A percentile compares a stretch with the other conserved stretches of the same genome.
Evolutionary conservation across 2,113 vertebrate species (phyloP).

Genomic region (Chaetodon trifascialis): DNA sequence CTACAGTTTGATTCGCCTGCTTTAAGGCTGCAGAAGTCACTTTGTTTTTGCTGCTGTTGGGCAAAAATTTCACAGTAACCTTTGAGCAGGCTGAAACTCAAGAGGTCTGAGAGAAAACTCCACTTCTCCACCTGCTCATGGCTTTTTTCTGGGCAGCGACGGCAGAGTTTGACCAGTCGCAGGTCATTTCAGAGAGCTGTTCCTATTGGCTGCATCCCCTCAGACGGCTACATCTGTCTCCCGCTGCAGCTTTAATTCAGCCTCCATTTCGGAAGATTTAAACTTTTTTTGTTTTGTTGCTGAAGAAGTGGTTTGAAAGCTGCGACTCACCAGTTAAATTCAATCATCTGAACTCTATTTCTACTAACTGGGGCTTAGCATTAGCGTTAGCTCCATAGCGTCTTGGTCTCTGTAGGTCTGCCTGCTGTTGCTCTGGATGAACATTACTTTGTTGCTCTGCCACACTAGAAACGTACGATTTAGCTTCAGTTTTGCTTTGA

Average conservation of each 20-base stretch:
- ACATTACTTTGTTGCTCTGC: not conserved
- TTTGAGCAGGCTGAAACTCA: too few relatives aligned
- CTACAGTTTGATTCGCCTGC: not conserved
- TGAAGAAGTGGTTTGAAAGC: not conserved
- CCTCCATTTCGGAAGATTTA: not conserved
- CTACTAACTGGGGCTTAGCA: not conserved
- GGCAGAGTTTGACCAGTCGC: too few relatives aligned
- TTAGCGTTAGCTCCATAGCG: not conserved
- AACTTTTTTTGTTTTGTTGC: not conserved
- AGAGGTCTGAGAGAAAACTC: too few relatives aligned
- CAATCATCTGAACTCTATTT: not conserved
- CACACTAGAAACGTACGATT: slow-evolving; percentile 12
- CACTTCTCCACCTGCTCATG: too few relatives aligned
- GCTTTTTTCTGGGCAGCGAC: too few relatives aligned
- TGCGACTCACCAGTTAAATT: not conserved
- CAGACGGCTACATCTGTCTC: too few relatives aligned
- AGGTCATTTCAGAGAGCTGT: too few relatives aligned
- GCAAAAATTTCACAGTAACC: too few relatives aligned
- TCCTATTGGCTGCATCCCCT: too few relatives aligned
- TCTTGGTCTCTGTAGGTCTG: not conserved
- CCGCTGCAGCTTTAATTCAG: too few relatives aligned
- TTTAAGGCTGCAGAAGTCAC: not conserved
- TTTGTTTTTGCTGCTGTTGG: too few relatives aligned
- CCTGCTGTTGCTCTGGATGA: not conserved
- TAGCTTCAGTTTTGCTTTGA: slow-evolving; percentile 14